Evolutionary conservation across 2,797 vertebrate genomes (phyloP), one percentile per base, ranked within the genome.

Genomic region (Gambelia wislizenii): DNA sequence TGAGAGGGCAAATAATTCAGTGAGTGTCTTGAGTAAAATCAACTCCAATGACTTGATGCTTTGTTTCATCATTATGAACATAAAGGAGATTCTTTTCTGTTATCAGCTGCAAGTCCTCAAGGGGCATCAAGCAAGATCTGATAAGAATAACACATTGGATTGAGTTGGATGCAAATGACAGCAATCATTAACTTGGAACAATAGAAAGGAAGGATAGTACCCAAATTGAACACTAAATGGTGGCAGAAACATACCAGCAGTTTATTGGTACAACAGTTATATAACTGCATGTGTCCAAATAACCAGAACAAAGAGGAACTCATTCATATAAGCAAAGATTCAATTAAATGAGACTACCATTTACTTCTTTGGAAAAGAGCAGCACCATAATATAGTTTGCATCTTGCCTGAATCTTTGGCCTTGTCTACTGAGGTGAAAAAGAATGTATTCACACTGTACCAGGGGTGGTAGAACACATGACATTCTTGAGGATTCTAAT

Each of bases 11-110:
- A 89, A 93, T 94, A 95, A 96, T 87, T 96, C 94, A 95, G 18
- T n/a, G 91, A 89, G 88, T 86, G 93, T 97, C 97, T 96, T 89
- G 92, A 96, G 95, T 96, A 96, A 94, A 95, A 93, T 82, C 93
- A 93, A 69, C 91, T 91, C 49, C 0, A 92, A 94, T 94, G 91
- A 92, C 85, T 88, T 67, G 92, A 95, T 91, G 95, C 94, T 95
- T 93, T 93, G 91, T 96, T 96, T 96, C 97, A 96, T 96, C 96
- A 95, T 96, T 96, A 95, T 56, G 88, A 94, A 92, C 93, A 96
- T 96, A 95, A 97, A 97, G 96, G 92, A 92, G 69, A 93, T 96
- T 95, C 93, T 97, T 96, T 96, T 92, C 70, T 96, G 95, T 95
- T 95, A 95, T 96, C 95, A 95, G 74, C 95, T 76, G 56, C 87